phyloP scores from a whole-genome alignment of 1,140 invertebrate species.

The Scylla paramamosain region DNA sequence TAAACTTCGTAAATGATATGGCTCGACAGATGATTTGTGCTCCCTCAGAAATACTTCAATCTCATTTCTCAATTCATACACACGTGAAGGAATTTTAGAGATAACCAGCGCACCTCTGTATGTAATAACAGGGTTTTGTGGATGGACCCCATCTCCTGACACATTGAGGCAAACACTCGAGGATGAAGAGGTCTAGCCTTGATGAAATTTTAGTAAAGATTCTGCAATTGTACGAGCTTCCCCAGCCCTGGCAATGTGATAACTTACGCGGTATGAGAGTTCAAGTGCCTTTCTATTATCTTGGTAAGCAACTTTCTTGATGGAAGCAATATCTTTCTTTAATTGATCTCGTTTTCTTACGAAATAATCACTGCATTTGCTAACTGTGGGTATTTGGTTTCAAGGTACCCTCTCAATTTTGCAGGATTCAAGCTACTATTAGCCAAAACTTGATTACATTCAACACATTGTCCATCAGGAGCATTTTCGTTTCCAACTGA shows the following conservation, averaged over 20 bases:
- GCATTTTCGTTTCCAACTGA: conserved; percentile 52
- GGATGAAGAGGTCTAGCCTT: conserved; percentile 1
- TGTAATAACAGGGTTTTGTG: background rate
- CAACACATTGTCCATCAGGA: conserved; percentile 57
- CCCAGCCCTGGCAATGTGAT: conserved; percentile 47
- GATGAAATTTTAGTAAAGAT: conserved; percentile 43
- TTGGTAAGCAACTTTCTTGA: background rate
- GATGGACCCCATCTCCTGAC: background rate
- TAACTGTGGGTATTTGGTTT: conserved; percentile 31
- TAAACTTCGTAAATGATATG: background rate
- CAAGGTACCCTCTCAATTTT: too few species aligned
- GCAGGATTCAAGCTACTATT: too few species aligned
- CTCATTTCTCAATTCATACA: conserved; percentile 40
- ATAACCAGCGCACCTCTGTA: conserved; percentile 26
- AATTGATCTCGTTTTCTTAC: background rate
- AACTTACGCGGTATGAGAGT: too few species aligned
- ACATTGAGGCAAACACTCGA: conserved; percentile 1
- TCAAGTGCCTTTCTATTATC: conserved; percentile 10
- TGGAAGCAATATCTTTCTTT: background rate
- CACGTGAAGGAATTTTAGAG: conserved; percentile 32
- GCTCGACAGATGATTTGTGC: too few species aligned
- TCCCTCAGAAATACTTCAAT: conserved; percentile 24
- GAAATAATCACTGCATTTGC: background rate
- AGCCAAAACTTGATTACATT: conserved; percentile 40
- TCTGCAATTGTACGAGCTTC: background rate